Evolutionary conservation across 2,113 vertebrate species (phyloP).

Genomic region (Promerops cafer): DNA sequence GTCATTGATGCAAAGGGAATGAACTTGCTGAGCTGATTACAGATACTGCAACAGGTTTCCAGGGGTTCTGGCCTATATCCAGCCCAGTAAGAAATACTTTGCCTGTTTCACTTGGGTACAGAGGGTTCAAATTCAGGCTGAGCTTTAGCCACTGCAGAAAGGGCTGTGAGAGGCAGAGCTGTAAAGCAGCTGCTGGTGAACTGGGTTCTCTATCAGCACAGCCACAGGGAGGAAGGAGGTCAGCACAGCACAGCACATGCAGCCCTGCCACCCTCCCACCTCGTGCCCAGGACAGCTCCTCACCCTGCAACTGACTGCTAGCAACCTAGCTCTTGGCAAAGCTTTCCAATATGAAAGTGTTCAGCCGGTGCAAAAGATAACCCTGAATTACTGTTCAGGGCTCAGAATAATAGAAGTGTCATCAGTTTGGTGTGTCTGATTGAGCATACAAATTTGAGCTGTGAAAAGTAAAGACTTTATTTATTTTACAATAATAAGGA

Average conservation of each 20-base stretch:
- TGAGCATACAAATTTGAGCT: background rate
- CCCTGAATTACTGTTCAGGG: background rate
- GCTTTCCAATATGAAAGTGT: background rate
- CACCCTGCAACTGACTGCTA: fast-evolving
- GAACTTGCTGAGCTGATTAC: background rate
- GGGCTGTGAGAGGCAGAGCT: background rate
- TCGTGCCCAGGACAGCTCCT: fast-evolving
- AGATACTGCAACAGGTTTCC: background rate
- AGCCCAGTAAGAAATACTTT: background rate
- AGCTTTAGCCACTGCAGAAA: background rate
- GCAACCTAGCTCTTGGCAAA: background rate
- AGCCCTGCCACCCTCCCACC: background rate
- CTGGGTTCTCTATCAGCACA: background rate
- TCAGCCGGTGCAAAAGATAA: background rate
- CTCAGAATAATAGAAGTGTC: background rate
- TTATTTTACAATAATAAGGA: background rate
- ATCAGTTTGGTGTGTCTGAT: background rate
- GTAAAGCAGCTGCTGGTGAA: background rate
- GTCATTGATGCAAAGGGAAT: fast-evolving
- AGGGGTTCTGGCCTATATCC: background rate
- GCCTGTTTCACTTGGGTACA: background rate
- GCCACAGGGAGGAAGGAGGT: background rate
- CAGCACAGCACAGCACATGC: fast-evolving
- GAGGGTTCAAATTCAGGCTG: background rate
- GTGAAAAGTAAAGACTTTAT: background rate